Evolutionary conservation across 2,888 invertebrate genomes (phyloP), one percentile per base, ranked within the genome.

Genomic region (Agrotis puta): DNA sequence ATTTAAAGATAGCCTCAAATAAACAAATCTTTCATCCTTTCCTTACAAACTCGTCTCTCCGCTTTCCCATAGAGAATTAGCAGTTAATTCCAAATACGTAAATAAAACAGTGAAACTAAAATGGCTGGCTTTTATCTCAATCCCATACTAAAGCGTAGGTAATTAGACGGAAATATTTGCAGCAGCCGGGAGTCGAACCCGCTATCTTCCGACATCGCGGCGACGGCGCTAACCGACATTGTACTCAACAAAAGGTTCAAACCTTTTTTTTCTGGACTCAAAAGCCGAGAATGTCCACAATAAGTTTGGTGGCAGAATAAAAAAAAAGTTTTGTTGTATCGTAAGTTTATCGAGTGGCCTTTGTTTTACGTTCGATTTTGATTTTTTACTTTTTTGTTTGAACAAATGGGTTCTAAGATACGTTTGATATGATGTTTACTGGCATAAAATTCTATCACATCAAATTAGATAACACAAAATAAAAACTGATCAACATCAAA

Each of bases 131-230:
- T 77, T 88, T 89, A 89, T 89, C 88, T 87, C 59, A 64, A 74
- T 81, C 56, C 79, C 77, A 76, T 83, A 80, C 72, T 81, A 81
- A 88, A 90, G 87, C 88, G 87, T 79, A 79, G 85, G 91, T 93
- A 94, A 94, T 94, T 94, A 94, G 91, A 81, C 84, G 87, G 88
- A 90, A 91, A 91, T 92, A 93, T 94, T 92, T 89, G 90, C 85
- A 85, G 85, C 81, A 85, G 85, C 82, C 88, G 75, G 85, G 88
- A 85, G 81, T 91, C 88, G 90, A 92, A 91, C 88, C 81, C 64
- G 83, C 90, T 93, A 94, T 94, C 94, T 82, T 85, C 86, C 92
- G 92, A 79, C 94, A 94, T 94, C 94, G 87, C 84, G 93, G 92
- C 92, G 94, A 85, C 70, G 81, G 75, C 70, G 71, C 81, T 86